Base-by-base conservation (phyloP, 1,140 invertebrate genomes). In the Pentalonia nigronervosa region DNA sequence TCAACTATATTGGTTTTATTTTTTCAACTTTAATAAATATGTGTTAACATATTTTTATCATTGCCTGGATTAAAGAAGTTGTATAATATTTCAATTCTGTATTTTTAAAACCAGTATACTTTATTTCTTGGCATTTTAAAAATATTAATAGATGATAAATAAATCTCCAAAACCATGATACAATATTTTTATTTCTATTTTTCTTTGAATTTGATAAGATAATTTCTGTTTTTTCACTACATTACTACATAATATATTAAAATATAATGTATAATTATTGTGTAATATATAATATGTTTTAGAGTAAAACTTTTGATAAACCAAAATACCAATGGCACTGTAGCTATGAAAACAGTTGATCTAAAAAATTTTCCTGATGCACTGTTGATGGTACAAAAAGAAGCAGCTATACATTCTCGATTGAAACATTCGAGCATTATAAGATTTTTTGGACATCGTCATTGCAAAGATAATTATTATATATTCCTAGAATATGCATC, bases 401-500 rank as follows among this genome's bases (percentile, higher is more conserved):
- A 99, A 96, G 97, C 98, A 34, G 97, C 97, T 94, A 97, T 99
- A 94, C 99, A 99, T 95, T 96, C 97, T 94, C 97, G 98, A 95
- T 95, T 99, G 83, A 97, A 97, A 47, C 97, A 99, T 96, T 96
- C 97, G 83, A 97, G 98, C 95, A 97, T 99, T 93, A 97, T 99
- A 94, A 97, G 97, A 94, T 99, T 97, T 95, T 98, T 97, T 96
- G 99, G 98, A 36, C 97, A 97, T 94, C 96, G 98, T 76, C 96
- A 97, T 87, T 97, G 99, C 94, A 96, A 95, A 3, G 95, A 96
- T 93, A 96, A 97, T 94, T 97, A 98, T 95, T 99, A 99, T 95
- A 97, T 99, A 94, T 99, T 99, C 96, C 96, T 99, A 92, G 99
- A 99, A 95, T 99, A 99, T 96, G 99, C 98, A 94, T 96, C 97